phyloP scores from a whole-genome alignment of 1,140 invertebrate genomes.

The Vanessa atalanta region DNA sequence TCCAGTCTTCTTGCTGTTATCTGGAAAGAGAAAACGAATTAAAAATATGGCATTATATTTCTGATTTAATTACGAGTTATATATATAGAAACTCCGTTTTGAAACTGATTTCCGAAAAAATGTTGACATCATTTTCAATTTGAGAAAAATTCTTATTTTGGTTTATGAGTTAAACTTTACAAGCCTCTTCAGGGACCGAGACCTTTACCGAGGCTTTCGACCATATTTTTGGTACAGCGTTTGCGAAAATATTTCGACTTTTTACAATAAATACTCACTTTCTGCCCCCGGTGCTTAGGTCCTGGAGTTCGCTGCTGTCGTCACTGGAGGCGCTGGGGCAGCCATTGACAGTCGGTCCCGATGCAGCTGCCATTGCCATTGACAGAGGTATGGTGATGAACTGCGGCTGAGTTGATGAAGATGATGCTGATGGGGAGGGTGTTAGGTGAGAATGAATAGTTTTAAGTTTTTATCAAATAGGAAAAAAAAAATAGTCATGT shows the following conservation, averaged over 20 bases:
- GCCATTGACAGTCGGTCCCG: conserved; percentile 65
- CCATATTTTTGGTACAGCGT: too few species aligned
- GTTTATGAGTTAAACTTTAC: too few species aligned
- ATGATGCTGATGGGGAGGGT: conserved; percentile 42
- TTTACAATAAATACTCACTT: conserved; percentile 49
- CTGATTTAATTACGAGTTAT: background rate
- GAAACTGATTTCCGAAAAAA: too few species aligned
- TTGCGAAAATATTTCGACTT: background rate
- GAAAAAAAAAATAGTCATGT: too few species aligned
- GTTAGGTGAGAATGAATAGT: background rate
- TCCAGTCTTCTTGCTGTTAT: conserved; percentile 17
- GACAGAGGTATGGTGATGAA: conserved; percentile 84
- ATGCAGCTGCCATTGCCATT: conserved; percentile 80
- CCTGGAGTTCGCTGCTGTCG: conserved; percentile 77
- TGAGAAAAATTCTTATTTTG: too few species aligned
- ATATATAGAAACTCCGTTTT: too few species aligned
- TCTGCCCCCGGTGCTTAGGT: conserved; percentile 72
- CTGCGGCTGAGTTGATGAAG: conserved; percentile 77
- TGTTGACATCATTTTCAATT: too few species aligned
- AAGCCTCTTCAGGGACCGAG: too few species aligned
- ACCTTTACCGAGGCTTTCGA: too few species aligned
- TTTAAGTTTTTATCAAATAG: too few species aligned
- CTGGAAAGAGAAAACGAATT: conserved; percentile 43
- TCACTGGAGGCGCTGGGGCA: conserved; percentile 71
- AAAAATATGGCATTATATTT: background rate